Base-by-base conservation (phyloP, 2,113 vertebrate species). In the Phoxinus phoxinus region DNA sequence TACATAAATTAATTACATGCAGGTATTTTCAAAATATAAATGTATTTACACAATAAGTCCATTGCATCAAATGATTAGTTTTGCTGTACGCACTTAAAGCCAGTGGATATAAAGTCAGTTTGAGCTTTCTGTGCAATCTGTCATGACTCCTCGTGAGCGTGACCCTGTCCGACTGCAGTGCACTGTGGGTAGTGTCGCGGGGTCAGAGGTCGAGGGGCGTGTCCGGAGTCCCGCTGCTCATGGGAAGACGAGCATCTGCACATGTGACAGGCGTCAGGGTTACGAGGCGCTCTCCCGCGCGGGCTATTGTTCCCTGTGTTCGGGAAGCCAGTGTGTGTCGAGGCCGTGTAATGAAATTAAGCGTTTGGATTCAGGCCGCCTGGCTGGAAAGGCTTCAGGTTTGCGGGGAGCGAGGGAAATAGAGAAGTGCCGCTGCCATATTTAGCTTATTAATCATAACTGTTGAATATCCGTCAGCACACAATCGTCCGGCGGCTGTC, bases 191-290 rank as follows among this genome's bases (percentile, higher is more conserved):
- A 90, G 92, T 88, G 85, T 88, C 86, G 81, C 77, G 85, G 71
- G 69, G 27, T 21, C 32, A 53, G 37, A 41, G 78, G 56, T 71
- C 58, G 35, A 83, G 89, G 89, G 89, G 59, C 69, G 86, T 89
- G 87, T 92, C 91, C 90, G 93, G 88, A 91, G 87, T 87, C 89
- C 91, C 46, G 88, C 73, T 85, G 91, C 95, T 95, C 97, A 98
- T 99, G 98, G 97, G 98, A 99, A 98, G 96, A 96, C 96, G 93
- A 96, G 95, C 96, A 96, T 95, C 95, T 94, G 96, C 98, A 97
- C 97, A 97, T 97, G 96, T 98, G 97, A 99, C 97, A 99, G 97
- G 96, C 96, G 96, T 97, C 96, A 97, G 96, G 96, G 96, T 96
- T 96, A 96, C 96, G 96, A 97, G 97, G 97, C 95, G 93, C 94